Conservation (phyloP, 2,113 vertebrate genomes). For the Festucalex cinctus region DNA sequence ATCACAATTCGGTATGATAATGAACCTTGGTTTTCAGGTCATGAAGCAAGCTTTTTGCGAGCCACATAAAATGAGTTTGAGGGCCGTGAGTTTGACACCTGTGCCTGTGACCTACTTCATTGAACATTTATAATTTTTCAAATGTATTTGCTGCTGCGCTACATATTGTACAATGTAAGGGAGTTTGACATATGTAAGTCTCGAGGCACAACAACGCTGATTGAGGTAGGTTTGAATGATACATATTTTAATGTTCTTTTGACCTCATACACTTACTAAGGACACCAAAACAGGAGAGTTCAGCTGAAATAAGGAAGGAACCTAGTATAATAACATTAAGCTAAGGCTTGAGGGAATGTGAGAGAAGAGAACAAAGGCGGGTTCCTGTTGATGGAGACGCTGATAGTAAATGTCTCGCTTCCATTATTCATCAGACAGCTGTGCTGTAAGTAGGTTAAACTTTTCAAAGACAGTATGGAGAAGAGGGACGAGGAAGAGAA, state of each 20-base stretch:
- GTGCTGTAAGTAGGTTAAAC: slow-evolving; percentile 64
- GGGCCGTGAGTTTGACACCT: too few species aligned
- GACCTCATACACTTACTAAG: not conserved
- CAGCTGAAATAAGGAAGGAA: slow-evolving; percentile 3
- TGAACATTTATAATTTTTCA: not conserved
- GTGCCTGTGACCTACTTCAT: not conserved
- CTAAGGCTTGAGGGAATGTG: not conserved
- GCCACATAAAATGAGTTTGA: not conserved
- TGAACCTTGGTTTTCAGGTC: too few species aligned
- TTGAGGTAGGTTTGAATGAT: not conserved
- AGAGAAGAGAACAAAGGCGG: slow-evolving; percentile 34
- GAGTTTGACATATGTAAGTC: not conserved
- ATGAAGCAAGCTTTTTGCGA: too few species aligned
- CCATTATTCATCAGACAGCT: slow-evolving; percentile 68
- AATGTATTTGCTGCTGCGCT: not conserved
- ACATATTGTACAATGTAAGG: not conserved
- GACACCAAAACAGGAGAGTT: not conserved
- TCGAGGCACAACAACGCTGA: not conserved
- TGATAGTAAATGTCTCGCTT: slow-evolving; percentile 57
- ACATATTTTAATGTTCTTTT: not conserved
- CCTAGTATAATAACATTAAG: not conserved
- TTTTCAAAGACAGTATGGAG: slow-evolving; percentile 33
- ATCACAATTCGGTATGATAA: too few species aligned
- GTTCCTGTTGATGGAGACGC: slow-evolving; percentile 53
- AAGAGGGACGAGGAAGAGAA: not conserved